phyloP scores from a whole-genome alignment of 2,888 invertebrate species.

The Lasioglossum zephyrum region DNA sequence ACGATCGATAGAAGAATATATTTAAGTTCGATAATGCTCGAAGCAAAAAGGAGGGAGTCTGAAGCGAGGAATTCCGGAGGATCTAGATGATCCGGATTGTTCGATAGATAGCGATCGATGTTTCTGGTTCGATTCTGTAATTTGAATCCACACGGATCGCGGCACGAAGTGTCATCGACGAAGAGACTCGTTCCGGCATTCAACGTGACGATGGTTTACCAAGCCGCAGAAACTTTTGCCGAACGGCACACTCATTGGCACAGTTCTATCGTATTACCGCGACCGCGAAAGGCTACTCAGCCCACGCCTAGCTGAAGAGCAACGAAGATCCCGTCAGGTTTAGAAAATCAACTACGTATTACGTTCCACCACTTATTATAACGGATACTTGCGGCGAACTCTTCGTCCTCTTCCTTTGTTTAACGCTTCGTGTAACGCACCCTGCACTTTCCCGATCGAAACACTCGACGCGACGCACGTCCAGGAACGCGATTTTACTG shows the following conservation, averaged over 20 bases:
- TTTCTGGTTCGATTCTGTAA: constrained; percentile 42
- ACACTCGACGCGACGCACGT: no score
- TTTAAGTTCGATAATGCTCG: neutral
- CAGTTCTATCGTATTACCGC: constrained; percentile 76
- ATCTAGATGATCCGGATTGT: constrained; percentile 3
- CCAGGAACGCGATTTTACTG: no score
- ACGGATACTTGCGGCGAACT: constrained; percentile 65
- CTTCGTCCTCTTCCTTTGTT: constrained; percentile 27
- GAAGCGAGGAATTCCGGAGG: neutral
- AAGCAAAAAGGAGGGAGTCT: neutral
- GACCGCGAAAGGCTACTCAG: constrained; percentile 69
- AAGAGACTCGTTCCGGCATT: constrained; percentile 50
- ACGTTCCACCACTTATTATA: constrained; percentile 67
- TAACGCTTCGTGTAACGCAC: constrained; percentile 11
- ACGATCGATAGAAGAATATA: no score
- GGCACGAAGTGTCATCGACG: constrained; percentile 45
- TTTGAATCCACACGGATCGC: constrained; percentile 47
- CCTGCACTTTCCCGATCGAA: neutral
- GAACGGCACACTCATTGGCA: constrained; percentile 64
- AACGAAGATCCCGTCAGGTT: constrained; percentile 41
- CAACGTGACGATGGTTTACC: constrained; percentile 50
- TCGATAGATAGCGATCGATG: neutral
- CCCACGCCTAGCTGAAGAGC: constrained; percentile 47
- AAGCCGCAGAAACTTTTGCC: constrained; percentile 70
- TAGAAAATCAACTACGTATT: constrained; percentile 62